phyloP scores from a whole-genome alignment of 2,888 invertebrate genomes.

The Protonemura montana region DNA sequence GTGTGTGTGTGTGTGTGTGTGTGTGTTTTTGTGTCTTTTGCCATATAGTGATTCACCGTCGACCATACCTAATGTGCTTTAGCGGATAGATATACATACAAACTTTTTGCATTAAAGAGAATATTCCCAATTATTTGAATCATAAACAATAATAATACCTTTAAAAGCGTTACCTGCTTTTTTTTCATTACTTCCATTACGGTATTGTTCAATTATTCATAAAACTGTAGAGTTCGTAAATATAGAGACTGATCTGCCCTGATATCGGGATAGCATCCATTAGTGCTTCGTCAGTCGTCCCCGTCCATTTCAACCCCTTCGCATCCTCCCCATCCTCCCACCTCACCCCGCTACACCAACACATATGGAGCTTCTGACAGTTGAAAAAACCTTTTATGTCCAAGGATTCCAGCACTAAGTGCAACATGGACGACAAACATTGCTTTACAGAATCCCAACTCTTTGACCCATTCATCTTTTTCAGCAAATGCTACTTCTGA shows the following conservation, averaged over 20 bases:
- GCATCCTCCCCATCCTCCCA: background rate
- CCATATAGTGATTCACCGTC: background rate
- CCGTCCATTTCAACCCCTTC: background rate
- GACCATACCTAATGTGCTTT: background rate
- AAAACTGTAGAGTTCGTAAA: background rate
- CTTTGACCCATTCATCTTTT: conserved; percentile 35
- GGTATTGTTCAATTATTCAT: conserved; percentile 13
- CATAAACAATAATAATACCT: background rate
- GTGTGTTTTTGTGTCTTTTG: no score
- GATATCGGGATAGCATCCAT: conserved; percentile 13
- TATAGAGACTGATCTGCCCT: background rate
- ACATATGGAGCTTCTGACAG: conserved; percentile 1
- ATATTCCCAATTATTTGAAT: background rate
- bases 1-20: no score
- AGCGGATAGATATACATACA: background rate
- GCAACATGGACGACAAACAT: conserved; percentile 39
- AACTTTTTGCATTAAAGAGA: conserved; percentile 2
- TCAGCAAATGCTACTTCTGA: background rate
- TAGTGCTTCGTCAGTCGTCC: background rate
- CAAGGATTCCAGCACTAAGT: conserved; percentile 37
- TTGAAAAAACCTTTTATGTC: conserved; percentile 38
- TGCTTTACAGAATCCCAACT: background rate
- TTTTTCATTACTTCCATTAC: conserved; percentile 21
- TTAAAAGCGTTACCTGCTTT: background rate
- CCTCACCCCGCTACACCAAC: background rate